Percentiles rank a stretch among this genome's conserved stretches.
Conservation (phyloP, 2,113 vertebrate species). For the Corythornis cristatus region DNA sequence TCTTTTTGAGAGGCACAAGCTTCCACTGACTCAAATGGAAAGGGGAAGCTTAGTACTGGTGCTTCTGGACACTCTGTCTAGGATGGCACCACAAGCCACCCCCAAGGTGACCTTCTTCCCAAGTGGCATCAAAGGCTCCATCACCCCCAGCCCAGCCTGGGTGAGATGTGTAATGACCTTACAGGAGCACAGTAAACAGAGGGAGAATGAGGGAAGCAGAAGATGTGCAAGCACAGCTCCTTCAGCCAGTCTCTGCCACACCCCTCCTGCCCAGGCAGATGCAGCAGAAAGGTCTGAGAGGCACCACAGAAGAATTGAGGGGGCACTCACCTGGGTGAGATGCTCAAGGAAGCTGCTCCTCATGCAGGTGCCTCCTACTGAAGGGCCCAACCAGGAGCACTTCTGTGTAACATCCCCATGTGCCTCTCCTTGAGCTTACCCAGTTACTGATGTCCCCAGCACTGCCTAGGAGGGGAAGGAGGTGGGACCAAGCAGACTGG, state of each 20-base stretch:
- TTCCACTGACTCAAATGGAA: conserved; percentile 55
- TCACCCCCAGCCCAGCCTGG: neutral
- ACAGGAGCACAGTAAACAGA: fast-evolving
- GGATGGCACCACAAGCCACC: neutral
- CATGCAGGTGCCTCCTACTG: fast-evolving
- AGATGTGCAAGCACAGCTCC: neutral
- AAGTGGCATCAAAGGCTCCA: fast-evolving
- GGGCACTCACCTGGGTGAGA: neutral
- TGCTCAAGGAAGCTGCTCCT: neutral
- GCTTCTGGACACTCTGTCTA: neutral
- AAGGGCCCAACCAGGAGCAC: neutral
- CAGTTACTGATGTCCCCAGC: neutral
- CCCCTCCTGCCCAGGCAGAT: neutral
- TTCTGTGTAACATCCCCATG: neutral
- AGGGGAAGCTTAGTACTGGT: neutral
- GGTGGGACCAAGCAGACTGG: neutral
- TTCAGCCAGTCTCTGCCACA: neutral
- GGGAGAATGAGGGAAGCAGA: neutral
- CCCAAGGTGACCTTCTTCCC: conserved; percentile 24
- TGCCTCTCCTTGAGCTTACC: neutral
- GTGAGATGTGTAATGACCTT: neutral
- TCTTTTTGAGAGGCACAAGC: neutral
- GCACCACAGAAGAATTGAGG: neutral
- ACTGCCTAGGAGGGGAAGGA: neutral
- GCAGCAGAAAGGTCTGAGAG: neutral